Conservation (phyloP, 2,113 vertebrate genomes). For the Acanthisitta chloris region DNA sequence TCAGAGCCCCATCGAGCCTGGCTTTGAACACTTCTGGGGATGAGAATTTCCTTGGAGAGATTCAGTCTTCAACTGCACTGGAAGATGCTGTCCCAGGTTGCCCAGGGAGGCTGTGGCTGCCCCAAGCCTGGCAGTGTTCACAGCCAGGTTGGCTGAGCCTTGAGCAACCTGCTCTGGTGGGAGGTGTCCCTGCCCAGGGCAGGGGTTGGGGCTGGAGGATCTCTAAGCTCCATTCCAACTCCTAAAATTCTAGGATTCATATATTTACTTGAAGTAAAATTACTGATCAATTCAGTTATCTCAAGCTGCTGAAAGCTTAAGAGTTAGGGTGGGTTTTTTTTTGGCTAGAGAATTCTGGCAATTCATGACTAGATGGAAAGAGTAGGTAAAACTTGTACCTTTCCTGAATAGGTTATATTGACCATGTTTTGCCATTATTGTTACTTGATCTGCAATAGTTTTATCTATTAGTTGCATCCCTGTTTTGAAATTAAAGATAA, state of each 20-base stretch:
- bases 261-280: not conserved
- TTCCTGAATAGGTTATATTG: not conserved
- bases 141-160: too few relatives aligned
- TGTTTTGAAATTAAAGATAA: not conserved
- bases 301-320: not conserved
- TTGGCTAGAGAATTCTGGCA: not conserved
- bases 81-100: too few relatives aligned
- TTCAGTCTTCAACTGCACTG: not conserved
- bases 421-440: not conserved
- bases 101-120: too few relatives aligned
- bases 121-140: too few relatives aligned
- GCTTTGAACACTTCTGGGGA: not conserved
- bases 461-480: not conserved
- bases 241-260: too few relatives aligned
- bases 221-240: too few relatives aligned
- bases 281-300: not conserved
- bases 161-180: too few relatives aligned
- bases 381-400: not conserved
- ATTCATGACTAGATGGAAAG: not conserved
- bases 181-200: too few relatives aligned
- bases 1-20: not conserved
- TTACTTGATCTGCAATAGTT: not conserved
- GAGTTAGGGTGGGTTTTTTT: rapidly evolving
- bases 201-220: too few relatives aligned
- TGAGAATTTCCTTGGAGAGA: not conserved